Conservation (phyloP, 2,888 invertebrate genomes). For the Cosmorhoe ocellata region DNA sequence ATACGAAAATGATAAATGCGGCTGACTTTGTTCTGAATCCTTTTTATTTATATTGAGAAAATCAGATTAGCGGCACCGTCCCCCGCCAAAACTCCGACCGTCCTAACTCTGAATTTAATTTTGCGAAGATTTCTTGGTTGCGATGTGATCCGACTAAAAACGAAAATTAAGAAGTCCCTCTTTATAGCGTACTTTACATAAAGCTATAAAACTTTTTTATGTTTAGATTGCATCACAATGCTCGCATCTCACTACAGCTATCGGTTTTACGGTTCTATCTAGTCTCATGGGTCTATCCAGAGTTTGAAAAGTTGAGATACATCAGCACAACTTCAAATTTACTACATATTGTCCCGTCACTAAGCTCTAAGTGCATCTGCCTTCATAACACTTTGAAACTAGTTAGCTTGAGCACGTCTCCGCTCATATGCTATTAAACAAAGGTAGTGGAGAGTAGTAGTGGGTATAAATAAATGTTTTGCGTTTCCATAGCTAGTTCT, state of each 20-base stretch:
- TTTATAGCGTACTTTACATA: conserved; percentile 12
- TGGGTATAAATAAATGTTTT: conserved; percentile 68
- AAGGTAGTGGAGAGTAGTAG: neutral
- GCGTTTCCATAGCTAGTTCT: too few species aligned
- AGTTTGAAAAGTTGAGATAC: conserved; percentile 21
- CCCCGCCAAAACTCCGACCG: conserved; percentile 17
- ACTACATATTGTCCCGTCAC: conserved; percentile 19
- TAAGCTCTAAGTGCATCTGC: conserved; percentile 24
- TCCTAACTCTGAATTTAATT: conserved; percentile 29
- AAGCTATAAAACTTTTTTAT: conserved; percentile 21
- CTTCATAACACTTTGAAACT: conserved; percentile 27
- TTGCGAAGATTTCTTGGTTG: conserved; percentile 17
- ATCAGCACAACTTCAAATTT: conserved; percentile 20
- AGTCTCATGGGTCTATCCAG: conserved; percentile 13
- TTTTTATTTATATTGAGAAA: conserved; percentile 31
- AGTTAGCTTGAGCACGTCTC: conserved; percentile 14
- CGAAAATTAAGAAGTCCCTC: conserved; percentile 12
- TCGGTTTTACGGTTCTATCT: conserved; percentile 16
- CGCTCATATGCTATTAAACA: neutral
- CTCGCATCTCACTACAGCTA: conserved; percentile 5
- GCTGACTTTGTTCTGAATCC: conserved; percentile 21
- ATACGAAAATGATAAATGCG: conserved; percentile 15
- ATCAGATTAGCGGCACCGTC: conserved; percentile 23
- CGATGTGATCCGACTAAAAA: conserved; percentile 13
- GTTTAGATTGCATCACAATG: conserved; percentile 11